Evolutionary conservation across 2,797 vertebrate species (phyloP).

Genomic region (Falco cherrug): DNA sequence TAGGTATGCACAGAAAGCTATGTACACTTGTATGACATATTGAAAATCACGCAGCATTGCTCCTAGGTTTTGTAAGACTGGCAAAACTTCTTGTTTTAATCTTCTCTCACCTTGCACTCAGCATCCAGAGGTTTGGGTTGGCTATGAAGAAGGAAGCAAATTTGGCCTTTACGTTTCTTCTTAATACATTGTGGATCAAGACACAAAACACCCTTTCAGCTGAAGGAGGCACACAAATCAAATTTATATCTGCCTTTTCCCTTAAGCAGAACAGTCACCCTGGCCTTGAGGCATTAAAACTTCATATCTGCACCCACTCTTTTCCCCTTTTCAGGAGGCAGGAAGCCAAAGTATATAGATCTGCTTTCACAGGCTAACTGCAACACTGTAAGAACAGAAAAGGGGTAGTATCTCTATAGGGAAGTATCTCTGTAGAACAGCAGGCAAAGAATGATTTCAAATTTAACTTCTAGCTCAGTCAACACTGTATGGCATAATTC

Average conservation of each 20-base stretch:
- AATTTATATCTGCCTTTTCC: background rate
- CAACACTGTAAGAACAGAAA: background rate
- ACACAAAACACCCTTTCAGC: background rate
- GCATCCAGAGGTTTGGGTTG: background rate
- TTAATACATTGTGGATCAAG: background rate
- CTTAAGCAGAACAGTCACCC: background rate
- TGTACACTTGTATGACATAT: background rate
- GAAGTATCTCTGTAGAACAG: background rate
- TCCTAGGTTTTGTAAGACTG: background rate
- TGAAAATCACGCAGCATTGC: background rate
- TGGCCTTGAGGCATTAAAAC: background rate
- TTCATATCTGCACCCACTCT: background rate
- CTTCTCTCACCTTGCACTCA: background rate
- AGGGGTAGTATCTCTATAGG: background rate
- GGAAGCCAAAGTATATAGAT: background rate
- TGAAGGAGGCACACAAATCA: background rate
- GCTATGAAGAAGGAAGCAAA: background rate
- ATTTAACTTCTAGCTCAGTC: background rate
- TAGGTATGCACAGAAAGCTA: background rate
- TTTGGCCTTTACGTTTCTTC: background rate
- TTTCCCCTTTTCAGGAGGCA: background rate
- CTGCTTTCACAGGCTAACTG: background rate
- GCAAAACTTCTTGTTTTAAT: background rate
- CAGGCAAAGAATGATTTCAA: background rate
- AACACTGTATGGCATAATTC: background rate